Evolutionary conservation across 2,888 invertebrate genomes (phyloP).

Genomic region (Hymenopus coronatus): DNA sequence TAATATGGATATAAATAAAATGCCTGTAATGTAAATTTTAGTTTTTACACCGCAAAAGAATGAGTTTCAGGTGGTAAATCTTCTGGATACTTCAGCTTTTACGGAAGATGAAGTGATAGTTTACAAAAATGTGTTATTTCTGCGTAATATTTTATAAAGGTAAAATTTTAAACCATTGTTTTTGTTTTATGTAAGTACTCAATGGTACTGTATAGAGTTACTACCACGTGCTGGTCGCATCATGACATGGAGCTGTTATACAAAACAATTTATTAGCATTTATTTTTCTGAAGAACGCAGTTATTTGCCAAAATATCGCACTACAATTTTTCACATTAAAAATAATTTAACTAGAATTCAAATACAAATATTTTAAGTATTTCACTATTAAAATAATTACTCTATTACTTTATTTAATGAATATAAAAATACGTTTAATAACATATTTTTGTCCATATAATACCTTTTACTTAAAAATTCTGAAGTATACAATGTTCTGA

Average conservation of each 20-base stretch:
- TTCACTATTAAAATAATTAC: background rate
- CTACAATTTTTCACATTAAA: too few species aligned
- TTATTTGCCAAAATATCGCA: background rate
- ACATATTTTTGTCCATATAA: background rate
- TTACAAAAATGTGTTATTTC: background rate
- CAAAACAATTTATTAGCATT: background rate
- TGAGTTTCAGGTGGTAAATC: background rate
- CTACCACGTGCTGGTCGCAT: background rate
- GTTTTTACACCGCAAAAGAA: background rate
- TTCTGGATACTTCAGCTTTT: background rate
- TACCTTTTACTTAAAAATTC: background rate
- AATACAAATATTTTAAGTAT: background rate
- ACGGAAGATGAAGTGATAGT: background rate
- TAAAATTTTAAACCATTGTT: background rate
- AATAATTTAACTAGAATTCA: background rate
- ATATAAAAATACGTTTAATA: background rate
- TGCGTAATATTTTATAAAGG: background rate
- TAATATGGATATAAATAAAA: constrained; percentile 25
- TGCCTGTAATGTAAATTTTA: constrained; percentile 15
- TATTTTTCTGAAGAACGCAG: background rate
- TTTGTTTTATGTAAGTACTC: background rate
- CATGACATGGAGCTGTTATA: background rate
- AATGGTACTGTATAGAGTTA: background rate
- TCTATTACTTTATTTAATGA: background rate
- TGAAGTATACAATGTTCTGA: background rate